Base-by-base conservation (phyloP, 2,113 vertebrate species). In the Callopanchax toddi region DNA sequence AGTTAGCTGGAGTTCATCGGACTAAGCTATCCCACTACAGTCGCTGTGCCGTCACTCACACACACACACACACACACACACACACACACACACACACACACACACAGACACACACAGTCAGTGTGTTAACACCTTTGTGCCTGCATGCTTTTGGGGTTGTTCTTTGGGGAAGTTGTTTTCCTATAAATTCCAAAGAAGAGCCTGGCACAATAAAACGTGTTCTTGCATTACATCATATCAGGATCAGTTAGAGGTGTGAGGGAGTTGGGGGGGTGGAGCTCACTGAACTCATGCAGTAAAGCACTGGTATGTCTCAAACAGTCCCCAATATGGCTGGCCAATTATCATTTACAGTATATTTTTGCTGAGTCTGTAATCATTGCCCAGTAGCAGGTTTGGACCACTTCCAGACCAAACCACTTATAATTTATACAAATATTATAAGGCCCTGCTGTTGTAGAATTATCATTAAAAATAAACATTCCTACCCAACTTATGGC, bases 381-480 rank as follows among this genome's bases (percentile, higher is more conserved):
- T 84, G 60, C 55, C 67, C 75, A 71, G 87, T 81, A 86, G 82
- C 86, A 55, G 64, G 17, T 76, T n/a, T 20, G 62, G 81, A 83
- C 59, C 74, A 72, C 63, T 82, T 74, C 77, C 85, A 79, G 87
- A 79, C 84, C 81, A 85, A 89, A 93, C 71, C 87, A 82, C 86
- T 92, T 78, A 82, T 86, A 87, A 88, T 82, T 89, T 88, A 71
- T 78, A 86, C 71, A 91, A 89, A 88, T 86, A 84, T 66, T 82
- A 51, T 82, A 55, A 67, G 67, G 76, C 66, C 70, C 65, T 58
- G 26, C 61, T 86, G 65, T 88, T 87, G 72, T 82, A 71, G 65
- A 84, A 85, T 91, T 88, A 91, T 91, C 89, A 89, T 85, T 85
- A 83, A 88, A 91, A 91, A 92, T 86, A 90, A 91, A 91, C 89